These are phyloP conservation scores for Alethe castanea DNA, from an alignment of 2,113 vertebrate genomes.

Conservation along the genomic window DNA sequence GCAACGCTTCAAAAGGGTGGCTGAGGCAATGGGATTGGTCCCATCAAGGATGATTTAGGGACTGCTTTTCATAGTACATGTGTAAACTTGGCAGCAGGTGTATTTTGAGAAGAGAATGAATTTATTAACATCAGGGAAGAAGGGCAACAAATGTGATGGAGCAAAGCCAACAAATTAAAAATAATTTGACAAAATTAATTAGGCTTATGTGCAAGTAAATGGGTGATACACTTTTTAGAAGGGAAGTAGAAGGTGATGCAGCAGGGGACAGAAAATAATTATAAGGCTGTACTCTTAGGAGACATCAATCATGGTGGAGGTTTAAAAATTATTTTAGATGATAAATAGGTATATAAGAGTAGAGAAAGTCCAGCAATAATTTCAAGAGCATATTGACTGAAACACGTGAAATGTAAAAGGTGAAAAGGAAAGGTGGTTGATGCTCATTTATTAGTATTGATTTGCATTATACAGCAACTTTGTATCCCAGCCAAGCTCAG, in stretches of 20 bases:
- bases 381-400: slow-evolving; percentile 22
- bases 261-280: slow-evolving; percentile 46
- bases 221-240: slow-evolving; percentile 24
- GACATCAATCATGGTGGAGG: neutral
- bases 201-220: slow-evolving; percentile 34
- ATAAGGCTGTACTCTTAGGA: neutral
- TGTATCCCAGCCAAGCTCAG: slow-evolving; percentile 10
- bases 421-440: slow-evolving; percentile 29
- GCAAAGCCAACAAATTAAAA: slow-evolving; percentile 55
- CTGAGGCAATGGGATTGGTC: neutral
- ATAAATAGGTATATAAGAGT: neutral
- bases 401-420: slow-evolving; percentile 7
- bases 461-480: slow-evolving; percentile 30
- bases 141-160: slow-evolving; percentile 37
- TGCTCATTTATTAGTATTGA: slow-evolving; percentile 50
- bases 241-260: slow-evolving; percentile 9
- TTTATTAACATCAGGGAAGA: neutral
- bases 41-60: neutral
- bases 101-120: slow-evolving; percentile 8
- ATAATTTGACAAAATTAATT: slow-evolving; percentile 68
- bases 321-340: neutral
- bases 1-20: neutral
- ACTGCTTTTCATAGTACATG: neutral
- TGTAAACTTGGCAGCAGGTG: slow-evolving; percentile 15
- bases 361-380: slow-evolving; percentile 1